Conservation (phyloP, 2,888 invertebrate genomes). For the Cephus pulcher region DNA sequence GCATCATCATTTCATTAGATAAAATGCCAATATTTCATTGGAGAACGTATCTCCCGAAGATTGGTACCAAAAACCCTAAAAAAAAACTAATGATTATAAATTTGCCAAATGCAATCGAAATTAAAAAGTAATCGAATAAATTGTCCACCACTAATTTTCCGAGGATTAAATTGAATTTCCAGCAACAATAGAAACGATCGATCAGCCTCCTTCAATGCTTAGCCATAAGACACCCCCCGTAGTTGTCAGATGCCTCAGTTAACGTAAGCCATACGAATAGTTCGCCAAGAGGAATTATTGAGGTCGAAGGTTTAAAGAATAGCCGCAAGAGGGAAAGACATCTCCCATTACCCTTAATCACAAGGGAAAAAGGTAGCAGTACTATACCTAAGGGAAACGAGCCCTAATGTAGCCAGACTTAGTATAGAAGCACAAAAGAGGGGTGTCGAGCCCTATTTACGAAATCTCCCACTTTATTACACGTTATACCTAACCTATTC, state of each 20-base stretch:
- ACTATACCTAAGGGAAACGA: constrained; percentile 10
- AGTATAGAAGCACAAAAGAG: constrained; percentile 8
- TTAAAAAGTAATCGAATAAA: not conserved
- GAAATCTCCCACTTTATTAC: constrained; percentile 22
- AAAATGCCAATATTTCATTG: not conserved
- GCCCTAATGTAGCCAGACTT: constrained; percentile 19
- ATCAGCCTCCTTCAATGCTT: not conserved
- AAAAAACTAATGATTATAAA: not conserved
- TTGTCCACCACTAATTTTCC: not conserved
- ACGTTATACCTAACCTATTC: constrained; percentile 9
- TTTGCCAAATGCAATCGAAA: not conserved
- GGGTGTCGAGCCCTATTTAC: constrained; percentile 18
- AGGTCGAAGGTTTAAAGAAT: constrained; percentile 35
- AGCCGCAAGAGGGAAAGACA: constrained; percentile 30
- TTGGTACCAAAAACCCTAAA: not conserved
- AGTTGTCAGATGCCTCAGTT: constrained; percentile 14
- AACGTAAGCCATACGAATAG: constrained; percentile 31
- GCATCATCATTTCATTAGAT: not conserved
- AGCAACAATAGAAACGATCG: not conserved
- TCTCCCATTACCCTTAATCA: constrained; percentile 40
- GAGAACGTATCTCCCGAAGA: not conserved
- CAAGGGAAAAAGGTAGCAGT: constrained; percentile 26
- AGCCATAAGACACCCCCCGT: not conserved
- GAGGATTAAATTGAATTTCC: not conserved
- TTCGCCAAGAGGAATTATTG: constrained; percentile 35